Evolutionary conservation across 2,797 vertebrate genomes (phyloP).

Genomic region (Psittacula derbiana): DNA sequence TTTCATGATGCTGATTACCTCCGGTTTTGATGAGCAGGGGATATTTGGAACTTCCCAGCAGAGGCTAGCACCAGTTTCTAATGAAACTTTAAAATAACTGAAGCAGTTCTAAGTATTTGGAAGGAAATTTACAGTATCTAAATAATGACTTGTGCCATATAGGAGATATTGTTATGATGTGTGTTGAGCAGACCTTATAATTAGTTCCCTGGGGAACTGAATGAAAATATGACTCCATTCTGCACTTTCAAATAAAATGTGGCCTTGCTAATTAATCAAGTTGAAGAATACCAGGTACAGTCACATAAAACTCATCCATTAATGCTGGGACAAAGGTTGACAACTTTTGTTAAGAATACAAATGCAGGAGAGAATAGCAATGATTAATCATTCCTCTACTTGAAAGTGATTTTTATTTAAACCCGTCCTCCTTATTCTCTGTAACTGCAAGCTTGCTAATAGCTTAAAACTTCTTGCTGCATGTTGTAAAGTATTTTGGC

Average conservation of each 20-base stretch:
- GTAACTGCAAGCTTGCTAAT: constrained; percentile 4
- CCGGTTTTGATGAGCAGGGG: background rate
- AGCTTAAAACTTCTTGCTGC: constrained; percentile 8
- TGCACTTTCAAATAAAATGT: constrained; percentile 27
- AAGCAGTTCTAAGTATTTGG: constrained; percentile 19
- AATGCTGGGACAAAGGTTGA: constrained; percentile 30
- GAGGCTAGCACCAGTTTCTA: background rate
- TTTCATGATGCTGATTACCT: background rate
- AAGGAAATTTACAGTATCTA: constrained; percentile 40
- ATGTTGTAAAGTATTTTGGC: constrained; percentile 8
- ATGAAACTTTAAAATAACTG: background rate
- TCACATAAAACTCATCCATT: constrained; percentile 14
- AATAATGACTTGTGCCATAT: constrained; percentile 22
- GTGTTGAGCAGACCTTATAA: constrained; percentile 30
- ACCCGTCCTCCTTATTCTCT: background rate
- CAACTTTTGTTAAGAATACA: constrained; percentile 23
- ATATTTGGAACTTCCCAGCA: background rate
- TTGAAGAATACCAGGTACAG: constrained; percentile 20
- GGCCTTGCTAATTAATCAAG: constrained; percentile 54
- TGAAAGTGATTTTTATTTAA: constrained; percentile 41
- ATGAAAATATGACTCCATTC: constrained; percentile 21
- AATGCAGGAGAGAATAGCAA: background rate
- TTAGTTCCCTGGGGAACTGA: constrained; percentile 45
- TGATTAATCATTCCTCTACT: constrained; percentile 23
- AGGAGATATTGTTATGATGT: constrained; percentile 26